A percentile compares a stretch with the other conserved stretches of the same genome.
phyloP scores from a whole-genome alignment of 1,140 invertebrate species.

The Drosophila pectinifera region DNA sequence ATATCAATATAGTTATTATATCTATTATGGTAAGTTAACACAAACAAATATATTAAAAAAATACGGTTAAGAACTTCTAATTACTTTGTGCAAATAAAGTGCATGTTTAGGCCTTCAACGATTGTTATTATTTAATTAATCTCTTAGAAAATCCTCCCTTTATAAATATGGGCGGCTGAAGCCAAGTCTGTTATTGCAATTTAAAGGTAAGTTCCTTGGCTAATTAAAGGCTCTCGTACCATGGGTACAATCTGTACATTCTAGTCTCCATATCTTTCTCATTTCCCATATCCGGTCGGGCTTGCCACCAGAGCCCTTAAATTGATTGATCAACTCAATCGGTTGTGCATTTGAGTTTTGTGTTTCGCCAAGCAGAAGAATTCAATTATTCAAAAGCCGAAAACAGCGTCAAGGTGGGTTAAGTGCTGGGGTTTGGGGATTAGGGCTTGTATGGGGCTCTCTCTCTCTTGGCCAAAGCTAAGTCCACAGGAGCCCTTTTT shows the following conservation, averaged over 20 bases:
- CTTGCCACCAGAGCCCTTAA: constrained; percentile 30
- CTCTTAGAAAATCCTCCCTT: not conserved
- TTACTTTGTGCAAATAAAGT: too few relatives aligned
- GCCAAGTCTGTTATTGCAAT: not conserved
- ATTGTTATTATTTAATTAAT: too few relatives aligned
- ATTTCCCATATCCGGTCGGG: constrained; percentile 33
- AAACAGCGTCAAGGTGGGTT: constrained; percentile 55
- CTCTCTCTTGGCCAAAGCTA: constrained; percentile 23
- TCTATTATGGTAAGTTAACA: too few relatives aligned
- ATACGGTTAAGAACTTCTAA: too few relatives aligned
- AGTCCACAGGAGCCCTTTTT: not conserved
- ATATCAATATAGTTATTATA: too few relatives aligned
- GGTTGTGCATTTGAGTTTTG: constrained; percentile 67
- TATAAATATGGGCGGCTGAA: too few relatives aligned
- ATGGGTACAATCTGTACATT: constrained; percentile 1
- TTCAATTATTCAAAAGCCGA: constrained; percentile 73
- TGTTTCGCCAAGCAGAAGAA: constrained; percentile 76
- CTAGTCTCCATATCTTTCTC: constrained; percentile 34
- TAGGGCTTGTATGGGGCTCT: constrained; percentile 5
- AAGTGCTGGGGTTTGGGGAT: not conserved
- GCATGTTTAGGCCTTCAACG: too few relatives aligned
- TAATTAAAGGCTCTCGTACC: constrained; percentile 6
- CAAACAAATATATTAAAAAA: too few relatives aligned
- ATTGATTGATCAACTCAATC: constrained; percentile 75
- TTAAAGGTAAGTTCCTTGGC: not conserved